These are phyloP conservation scores for Pseudanteris insignis DNA, from an alignment of 2,888 invertebrate species.

Conservation along the genomic window DNA sequence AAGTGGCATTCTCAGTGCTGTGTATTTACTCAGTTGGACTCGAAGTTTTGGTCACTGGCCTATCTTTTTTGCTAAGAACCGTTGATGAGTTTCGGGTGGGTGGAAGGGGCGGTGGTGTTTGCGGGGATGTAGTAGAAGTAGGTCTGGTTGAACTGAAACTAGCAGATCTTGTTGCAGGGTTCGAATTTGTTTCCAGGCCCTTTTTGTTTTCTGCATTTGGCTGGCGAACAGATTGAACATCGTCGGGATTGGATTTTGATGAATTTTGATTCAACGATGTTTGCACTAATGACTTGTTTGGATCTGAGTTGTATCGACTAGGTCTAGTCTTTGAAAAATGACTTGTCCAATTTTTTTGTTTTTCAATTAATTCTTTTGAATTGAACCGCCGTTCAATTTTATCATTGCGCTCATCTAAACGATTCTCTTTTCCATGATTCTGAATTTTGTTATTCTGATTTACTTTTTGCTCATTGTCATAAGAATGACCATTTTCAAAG, in stretches of 20 bases:
- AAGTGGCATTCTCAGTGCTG: slow-evolving; percentile 60
- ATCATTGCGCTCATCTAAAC: slow-evolving; percentile 68
- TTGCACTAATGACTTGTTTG: slow-evolving; percentile 70
- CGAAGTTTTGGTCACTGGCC: slow-evolving; percentile 57
- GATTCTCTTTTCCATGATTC: slow-evolving; percentile 59
- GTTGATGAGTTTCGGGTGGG: slow-evolving; percentile 57
- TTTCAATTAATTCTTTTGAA: slow-evolving; percentile 87
- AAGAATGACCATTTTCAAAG: slow-evolving; percentile 61
- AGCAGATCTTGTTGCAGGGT: slow-evolving; percentile 68
- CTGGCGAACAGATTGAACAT: slow-evolving; percentile 17
- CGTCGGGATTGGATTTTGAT: slow-evolving; percentile 49
- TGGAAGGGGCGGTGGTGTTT: slow-evolving; percentile 65
- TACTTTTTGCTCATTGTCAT: slow-evolving; percentile 33
- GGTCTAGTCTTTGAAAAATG: slow-evolving; percentile 85
- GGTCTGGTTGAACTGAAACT: slow-evolving; percentile 69
- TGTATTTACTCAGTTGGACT: slow-evolving; percentile 35
- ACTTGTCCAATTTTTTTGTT: slow-evolving; percentile 91
- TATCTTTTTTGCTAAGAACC: slow-evolving; percentile 51
- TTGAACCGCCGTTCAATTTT: slow-evolving; percentile 84
- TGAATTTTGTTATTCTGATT: slow-evolving; percentile 23
- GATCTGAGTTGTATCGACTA: slow-evolving; percentile 73
- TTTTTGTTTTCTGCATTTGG: slow-evolving; percentile 33
- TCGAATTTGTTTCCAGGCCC: slow-evolving; percentile 35
- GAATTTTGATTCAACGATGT: slow-evolving; percentile 60
- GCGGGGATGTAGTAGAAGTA: slow-evolving; percentile 66